These are phyloP conservation scores for Stenoptilia bipunctidactyla DNA, from an alignment of 2,888 invertebrate species.

Conservation along the genomic window DNA sequence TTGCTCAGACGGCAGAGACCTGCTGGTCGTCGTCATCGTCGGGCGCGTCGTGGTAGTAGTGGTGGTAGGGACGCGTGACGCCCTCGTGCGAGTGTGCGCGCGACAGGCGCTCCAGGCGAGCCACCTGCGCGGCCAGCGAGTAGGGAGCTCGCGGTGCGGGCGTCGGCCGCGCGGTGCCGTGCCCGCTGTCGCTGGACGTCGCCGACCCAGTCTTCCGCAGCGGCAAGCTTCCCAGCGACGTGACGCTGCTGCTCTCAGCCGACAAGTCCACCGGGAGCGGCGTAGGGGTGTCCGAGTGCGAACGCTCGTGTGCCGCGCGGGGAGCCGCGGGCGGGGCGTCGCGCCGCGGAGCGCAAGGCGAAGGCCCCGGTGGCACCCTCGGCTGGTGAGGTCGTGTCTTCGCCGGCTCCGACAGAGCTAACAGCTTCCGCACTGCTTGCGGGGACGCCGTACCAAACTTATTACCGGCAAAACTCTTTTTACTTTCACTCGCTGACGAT, in stretches of 20 bases:
- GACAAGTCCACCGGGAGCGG: slow-evolving; percentile 90
- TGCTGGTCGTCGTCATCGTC: slow-evolving; percentile 68
- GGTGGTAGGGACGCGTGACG: slow-evolving; percentile 81
- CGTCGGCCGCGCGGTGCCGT: slow-evolving; percentile 82
- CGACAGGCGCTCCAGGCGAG: slow-evolving; percentile 83
- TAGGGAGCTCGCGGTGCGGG: slow-evolving; percentile 79
- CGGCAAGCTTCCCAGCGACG: slow-evolving; percentile 91
- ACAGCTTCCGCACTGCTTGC: slow-evolving; percentile 95
- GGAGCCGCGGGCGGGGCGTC: slow-evolving; percentile 64
- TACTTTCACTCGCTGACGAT: slow-evolving; percentile 86
- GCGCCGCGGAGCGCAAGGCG: slow-evolving; percentile 75
- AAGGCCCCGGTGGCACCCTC: slow-evolving; percentile 72
- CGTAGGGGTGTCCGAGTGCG: slow-evolving; percentile 90
- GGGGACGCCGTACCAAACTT: slow-evolving; percentile 94
- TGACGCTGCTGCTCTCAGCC: slow-evolving; percentile 95
- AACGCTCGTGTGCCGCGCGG: slow-evolving; percentile 85
- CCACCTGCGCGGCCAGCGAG: slow-evolving; percentile 89
- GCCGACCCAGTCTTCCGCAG: slow-evolving; percentile 91
- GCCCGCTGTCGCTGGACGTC: slow-evolving; percentile 93
- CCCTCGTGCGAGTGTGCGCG: slow-evolving; percentile 90
- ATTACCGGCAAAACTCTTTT: slow-evolving; percentile 72
- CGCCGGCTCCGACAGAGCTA: slow-evolving; percentile 89
- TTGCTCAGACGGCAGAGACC: slow-evolving; percentile 60
- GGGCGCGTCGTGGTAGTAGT: slow-evolving; percentile 72
- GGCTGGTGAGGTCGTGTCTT: slow-evolving; percentile 92